Conservation (phyloP, 2,888 invertebrate species). For the Yponomeuta plumbellus region DNA sequence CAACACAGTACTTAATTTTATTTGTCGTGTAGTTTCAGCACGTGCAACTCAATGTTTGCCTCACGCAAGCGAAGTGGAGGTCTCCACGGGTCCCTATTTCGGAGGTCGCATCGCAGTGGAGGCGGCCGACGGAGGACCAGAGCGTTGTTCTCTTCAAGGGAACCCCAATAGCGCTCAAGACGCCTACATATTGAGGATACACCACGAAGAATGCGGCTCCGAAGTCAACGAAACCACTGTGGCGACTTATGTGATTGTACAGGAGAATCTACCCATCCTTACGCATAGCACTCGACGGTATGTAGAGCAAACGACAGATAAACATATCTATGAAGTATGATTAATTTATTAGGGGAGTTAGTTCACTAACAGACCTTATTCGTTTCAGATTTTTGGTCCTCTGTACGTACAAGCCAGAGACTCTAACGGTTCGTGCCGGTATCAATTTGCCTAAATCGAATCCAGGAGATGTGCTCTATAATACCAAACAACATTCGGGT, state of each 20-base stretch:
- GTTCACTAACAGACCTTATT: neutral
- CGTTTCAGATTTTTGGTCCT: slow-evolving; percentile 82
- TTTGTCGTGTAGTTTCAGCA: slow-evolving; percentile 80
- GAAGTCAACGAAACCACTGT: slow-evolving; percentile 86
- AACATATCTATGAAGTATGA: too few species aligned
- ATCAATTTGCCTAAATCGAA: slow-evolving; percentile 81
- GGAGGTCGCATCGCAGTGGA: slow-evolving; percentile 87
- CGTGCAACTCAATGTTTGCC: slow-evolving; percentile 87
- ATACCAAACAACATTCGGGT: slow-evolving; percentile 54
- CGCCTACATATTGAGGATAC: slow-evolving; percentile 84
- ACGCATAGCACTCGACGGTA: slow-evolving; percentile 86
- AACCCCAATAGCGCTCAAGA: slow-evolving; percentile 83
- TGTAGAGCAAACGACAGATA: slow-evolving; percentile 20
- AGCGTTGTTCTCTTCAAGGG: slow-evolving; percentile 84
- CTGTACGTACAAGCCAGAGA: slow-evolving; percentile 89
- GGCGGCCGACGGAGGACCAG: slow-evolving; percentile 81
- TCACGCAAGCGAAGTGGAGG: slow-evolving; percentile 88
- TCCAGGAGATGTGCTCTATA: slow-evolving; percentile 66
- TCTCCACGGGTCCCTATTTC: slow-evolving; percentile 88
- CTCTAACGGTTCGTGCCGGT: slow-evolving; percentile 87
- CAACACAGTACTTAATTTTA: neutral
- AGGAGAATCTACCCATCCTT: slow-evolving; percentile 88
- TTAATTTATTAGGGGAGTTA: neutral
- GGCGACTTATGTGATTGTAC: slow-evolving; percentile 88
- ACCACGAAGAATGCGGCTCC: slow-evolving; percentile 85